Evolutionary conservation across 2,888 invertebrate species (phyloP).

Genomic region (Polylopha cassiicola): DNA sequence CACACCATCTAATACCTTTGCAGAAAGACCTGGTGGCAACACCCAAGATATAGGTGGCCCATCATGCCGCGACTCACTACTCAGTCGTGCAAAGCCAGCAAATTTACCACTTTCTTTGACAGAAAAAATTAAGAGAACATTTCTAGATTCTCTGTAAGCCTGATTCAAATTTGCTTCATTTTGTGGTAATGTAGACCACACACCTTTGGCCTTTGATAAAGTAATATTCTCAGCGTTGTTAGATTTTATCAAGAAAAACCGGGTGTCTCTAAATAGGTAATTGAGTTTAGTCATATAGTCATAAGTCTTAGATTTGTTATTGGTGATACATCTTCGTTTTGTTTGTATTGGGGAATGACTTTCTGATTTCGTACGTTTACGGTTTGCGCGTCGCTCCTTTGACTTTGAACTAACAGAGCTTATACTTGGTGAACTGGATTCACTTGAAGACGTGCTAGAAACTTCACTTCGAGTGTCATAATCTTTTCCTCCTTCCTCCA

Average conservation of each 20-base stretch:
- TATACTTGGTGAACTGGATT: conserved; percentile 84
- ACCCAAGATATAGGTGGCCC: conserved; percentile 95
- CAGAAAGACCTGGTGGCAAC: conserved; percentile 93
- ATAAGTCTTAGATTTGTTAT: conserved; percentile 80
- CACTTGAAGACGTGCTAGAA: conserved; percentile 86
- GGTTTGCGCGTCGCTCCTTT: conserved; percentile 75
- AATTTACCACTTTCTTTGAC: conserved; percentile 98
- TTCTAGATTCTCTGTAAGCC: conserved; percentile 93
- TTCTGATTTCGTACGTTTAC: conserved; percentile 73
- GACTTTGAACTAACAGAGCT: conserved; percentile 86
- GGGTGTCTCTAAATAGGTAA: conserved; percentile 95
- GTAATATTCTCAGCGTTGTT: conserved; percentile 98
- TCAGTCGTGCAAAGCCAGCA: conserved; percentile 94
- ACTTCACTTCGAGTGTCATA: conserved; percentile 94
- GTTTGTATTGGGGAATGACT: conserved; percentile 61
- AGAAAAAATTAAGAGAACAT: conserved; percentile 96
- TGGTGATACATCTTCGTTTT: conserved; percentile 54
- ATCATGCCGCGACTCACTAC: conserved; percentile 92
- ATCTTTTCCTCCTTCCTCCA: conserved; percentile 83
- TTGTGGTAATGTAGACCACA: conserved; percentile 98
- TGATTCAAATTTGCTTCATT: conserved; percentile 97
- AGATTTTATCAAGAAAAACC: conserved; percentile 97
- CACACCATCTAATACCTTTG: conserved; percentile 95
- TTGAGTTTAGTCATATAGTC: conserved; percentile 93
- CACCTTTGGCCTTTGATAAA: conserved; percentile 95